Conservation (phyloP, 2,888 invertebrate species). For the Drosophila colorata region DNA sequence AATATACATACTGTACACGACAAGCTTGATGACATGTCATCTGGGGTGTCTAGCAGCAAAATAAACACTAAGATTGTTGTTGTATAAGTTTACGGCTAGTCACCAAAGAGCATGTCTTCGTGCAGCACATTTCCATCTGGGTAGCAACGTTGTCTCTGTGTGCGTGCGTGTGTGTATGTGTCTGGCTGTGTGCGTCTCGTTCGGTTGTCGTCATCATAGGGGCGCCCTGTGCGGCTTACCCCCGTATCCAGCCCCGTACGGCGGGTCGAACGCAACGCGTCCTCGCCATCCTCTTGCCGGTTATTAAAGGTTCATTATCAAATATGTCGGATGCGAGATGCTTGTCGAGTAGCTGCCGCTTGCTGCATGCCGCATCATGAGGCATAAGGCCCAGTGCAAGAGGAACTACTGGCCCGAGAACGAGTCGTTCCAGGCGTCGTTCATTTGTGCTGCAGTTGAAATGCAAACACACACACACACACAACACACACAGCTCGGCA, state of each 20-base stretch:
- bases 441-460: conserved; percentile 29
- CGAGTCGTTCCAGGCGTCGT: not conserved
- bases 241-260: conserved; percentile 14
- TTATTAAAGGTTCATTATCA: conserved; percentile 73
- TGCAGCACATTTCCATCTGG: not conserved
- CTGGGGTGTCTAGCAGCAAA: not conserved
- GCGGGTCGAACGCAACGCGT: conserved; percentile 14
- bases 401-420: not conserved
- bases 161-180: conserved; percentile 11
- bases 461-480: conserved; percentile 36
- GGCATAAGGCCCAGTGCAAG: conserved; percentile 10
- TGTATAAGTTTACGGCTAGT: not conserved
- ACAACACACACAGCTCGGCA: conserved; percentile 10
- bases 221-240: conserved; percentile 43
- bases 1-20: too few species aligned
- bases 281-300: conserved; percentile 43
- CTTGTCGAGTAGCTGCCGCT: conserved; percentile 24
- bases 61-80: not conserved
- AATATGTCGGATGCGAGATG: conserved; percentile 50
- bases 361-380: conserved; percentile 1
- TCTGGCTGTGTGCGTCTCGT: conserved; percentile 16
- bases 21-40: too few species aligned
- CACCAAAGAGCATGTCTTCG: too few species aligned
- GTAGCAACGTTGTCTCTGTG: not conserved
- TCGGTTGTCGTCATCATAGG: conserved; percentile 33